Conservation (phyloP, 2,888 invertebrate species). For the Athetis lepigone region DNA sequence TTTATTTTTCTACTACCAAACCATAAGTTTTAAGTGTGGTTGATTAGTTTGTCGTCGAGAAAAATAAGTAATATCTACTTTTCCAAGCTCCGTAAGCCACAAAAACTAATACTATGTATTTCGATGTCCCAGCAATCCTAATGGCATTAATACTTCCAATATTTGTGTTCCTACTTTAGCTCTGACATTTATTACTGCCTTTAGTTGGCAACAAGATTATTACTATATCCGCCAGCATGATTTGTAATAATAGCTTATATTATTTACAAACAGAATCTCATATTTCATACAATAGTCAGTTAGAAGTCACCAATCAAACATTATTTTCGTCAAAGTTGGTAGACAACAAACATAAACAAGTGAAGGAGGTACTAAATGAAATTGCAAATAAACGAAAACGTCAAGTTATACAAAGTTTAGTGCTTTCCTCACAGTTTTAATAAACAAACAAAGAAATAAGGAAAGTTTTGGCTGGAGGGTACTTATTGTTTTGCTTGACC, state of each 20-base stretch:
- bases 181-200: constrained; percentile 51
- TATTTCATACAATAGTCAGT: constrained; percentile 47
- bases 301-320: constrained; percentile 60
- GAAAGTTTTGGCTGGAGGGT: constrained; percentile 74
- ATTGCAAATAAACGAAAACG: constrained; percentile 83
- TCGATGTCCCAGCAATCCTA: constrained; percentile 33
- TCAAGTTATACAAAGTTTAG: constrained; percentile 79
- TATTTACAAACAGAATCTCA: constrained; percentile 46
- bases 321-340: constrained; percentile 64
- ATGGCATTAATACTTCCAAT: constrained; percentile 48
- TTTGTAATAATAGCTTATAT: constrained; percentile 50
- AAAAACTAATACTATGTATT: constrained; percentile 33
- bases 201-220: constrained; percentile 48
- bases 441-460: constrained; percentile 83
- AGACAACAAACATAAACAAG: constrained; percentile 79
- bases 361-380: constrained; percentile 79
- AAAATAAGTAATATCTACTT: constrained; percentile 6
- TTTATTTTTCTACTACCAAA: background rate
- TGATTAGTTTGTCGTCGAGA: background rate
- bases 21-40: background rate
- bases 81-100: constrained; percentile 5
- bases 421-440: constrained; percentile 80
- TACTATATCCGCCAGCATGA: constrained; percentile 49
- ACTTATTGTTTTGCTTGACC: constrained; percentile 77
- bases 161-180: constrained; percentile 47